A percentile compares a stretch with the other conserved stretches of the same genome.
These are phyloP conservation scores for Pelobates fuscus DNA, from an alignment of 2,113 vertebrate species.

Conservation along the genomic window DNA sequence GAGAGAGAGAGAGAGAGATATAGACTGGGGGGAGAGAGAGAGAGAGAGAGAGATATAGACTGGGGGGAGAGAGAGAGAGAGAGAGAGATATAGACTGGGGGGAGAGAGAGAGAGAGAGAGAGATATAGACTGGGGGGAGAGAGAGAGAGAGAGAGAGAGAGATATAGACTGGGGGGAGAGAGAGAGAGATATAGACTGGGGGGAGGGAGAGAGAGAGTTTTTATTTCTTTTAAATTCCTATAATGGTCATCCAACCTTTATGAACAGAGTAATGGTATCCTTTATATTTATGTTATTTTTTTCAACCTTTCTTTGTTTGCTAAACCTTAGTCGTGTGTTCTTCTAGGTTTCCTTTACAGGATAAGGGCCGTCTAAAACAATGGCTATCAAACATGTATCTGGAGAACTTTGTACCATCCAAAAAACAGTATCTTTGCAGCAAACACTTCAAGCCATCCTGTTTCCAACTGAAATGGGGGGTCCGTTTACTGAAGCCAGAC, in stretches of 20 bases:
- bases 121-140: background rate
- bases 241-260: too few relatives aligned
- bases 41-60: background rate
- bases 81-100: background rate
- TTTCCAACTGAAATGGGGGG: slow-evolving; percentile 73
- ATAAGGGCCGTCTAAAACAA: slow-evolving; percentile 65
- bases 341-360: slow-evolving; percentile 74
- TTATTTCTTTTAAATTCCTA: too few relatives aligned
- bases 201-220: too few relatives aligned
- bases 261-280: too few relatives aligned
- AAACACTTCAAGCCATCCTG: slow-evolving; percentile 72
- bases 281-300: too few relatives aligned
- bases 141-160: background rate
- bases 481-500: slow-evolving; percentile 67
- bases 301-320: too few relatives aligned
- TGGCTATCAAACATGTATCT: slow-evolving; percentile 74
- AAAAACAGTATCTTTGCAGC: slow-evolving; percentile 77
- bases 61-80: too few relatives aligned
- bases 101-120: background rate
- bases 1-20: background rate
- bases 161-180: background rate
- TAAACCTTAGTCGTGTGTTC: too few relatives aligned
- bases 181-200: background rate
- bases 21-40: background rate
- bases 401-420: slow-evolving; percentile 71